Evolutionary conservation across 2,113 vertebrate species (phyloP).

Genomic region (Tapirus terrestris): DNA sequence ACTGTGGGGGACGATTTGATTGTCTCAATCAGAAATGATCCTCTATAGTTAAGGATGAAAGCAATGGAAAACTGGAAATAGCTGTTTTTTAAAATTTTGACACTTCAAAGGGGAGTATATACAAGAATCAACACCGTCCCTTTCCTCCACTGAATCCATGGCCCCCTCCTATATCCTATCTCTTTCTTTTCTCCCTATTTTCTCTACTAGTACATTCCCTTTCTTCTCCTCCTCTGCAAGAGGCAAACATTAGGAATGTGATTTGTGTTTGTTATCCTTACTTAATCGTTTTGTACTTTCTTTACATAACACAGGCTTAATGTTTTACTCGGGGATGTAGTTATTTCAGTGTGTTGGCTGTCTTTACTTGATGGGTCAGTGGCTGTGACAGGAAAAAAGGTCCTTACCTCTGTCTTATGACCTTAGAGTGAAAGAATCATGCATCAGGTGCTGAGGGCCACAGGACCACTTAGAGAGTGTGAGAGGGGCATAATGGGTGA

Average conservation of each 20-base stretch:
- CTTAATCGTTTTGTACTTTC: neutral
- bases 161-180: neutral
- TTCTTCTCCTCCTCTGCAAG: neutral
- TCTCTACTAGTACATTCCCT: neutral
- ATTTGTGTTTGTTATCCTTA: neutral
- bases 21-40: neutral
- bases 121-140: neutral
- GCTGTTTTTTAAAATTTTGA: neutral
- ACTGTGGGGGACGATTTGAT: neutral
- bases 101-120: neutral
- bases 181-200: neutral
- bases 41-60: neutral
- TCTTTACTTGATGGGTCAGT: neutral
- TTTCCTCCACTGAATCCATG: neutral
- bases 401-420: neutral
- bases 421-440: neutral
- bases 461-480: neutral
- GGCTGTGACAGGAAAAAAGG: neutral
- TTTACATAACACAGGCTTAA: neutral
- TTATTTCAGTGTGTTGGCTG: neutral
- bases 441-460: neutral
- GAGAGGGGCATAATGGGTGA: neutral
- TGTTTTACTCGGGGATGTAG: neutral
- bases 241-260: neutral
- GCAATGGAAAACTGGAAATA: neutral